phyloP scores from a whole-genome alignment of 2,113 vertebrate species.

The Prietella phreatophila region DNA sequence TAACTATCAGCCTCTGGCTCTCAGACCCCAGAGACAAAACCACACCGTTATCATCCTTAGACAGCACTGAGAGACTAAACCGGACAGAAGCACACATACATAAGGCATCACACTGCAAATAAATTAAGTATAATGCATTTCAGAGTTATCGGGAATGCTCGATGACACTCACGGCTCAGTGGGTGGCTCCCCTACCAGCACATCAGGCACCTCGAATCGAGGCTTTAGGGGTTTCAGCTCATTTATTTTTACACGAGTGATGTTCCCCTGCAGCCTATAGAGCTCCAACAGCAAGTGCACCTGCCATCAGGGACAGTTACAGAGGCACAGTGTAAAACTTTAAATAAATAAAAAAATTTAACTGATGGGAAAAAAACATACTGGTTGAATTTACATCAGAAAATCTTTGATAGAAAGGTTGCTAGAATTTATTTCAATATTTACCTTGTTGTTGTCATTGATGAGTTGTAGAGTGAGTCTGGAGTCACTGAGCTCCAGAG shows the following conservation, averaged over 20 bases:
- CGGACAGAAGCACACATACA: slow-evolving; percentile 31
- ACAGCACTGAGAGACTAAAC: slow-evolving; percentile 79
- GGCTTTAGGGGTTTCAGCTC: slow-evolving; percentile 84
- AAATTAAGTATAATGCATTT: slow-evolving; percentile 17
- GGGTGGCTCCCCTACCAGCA: slow-evolving; percentile 81
- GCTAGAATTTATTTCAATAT: not conserved
- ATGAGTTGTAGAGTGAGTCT: slow-evolving; percentile 83
- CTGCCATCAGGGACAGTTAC: slow-evolving; percentile 58
- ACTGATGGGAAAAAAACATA: not conserved
- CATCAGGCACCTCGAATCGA: slow-evolving; percentile 86
- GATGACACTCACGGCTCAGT: slow-evolving; percentile 75
- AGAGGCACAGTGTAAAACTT: no score
- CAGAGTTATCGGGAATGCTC: not conserved
- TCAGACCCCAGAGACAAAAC: slow-evolving; percentile 79
- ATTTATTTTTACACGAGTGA: slow-evolving; percentile 86
- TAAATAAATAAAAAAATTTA: not conserved
- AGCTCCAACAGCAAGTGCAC: slow-evolving; percentile 84
- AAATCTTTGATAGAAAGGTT: not conserved
- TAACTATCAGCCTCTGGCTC: slow-evolving; percentile 82
- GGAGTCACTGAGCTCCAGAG: slow-evolving; percentile 82
- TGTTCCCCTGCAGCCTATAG: slow-evolving; percentile 86
- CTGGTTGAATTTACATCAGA: not conserved
- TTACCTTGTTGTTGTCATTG: slow-evolving; percentile 87
- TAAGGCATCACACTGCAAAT: not conserved
- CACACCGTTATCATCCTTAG: slow-evolving; percentile 83